These are phyloP conservation scores for Eupithecia dodoneata DNA, from an alignment of 2,888 invertebrate genomes.

Conservation along the genomic window DNA sequence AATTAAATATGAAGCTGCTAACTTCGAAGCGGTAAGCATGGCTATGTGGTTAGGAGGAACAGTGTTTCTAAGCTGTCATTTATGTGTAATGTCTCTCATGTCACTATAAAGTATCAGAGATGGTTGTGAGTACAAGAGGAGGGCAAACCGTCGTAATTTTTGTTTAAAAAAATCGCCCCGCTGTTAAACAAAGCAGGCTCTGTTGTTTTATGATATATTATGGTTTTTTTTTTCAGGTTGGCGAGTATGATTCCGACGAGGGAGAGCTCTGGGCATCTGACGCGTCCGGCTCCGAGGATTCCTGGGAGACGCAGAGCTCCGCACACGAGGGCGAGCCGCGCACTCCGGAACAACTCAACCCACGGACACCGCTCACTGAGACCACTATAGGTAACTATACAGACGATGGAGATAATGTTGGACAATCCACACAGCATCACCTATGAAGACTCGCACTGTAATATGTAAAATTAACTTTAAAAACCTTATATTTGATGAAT, in stretches of 20 bases:
- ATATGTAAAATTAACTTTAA: neutral
- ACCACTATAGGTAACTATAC: slow-evolving; percentile 12
- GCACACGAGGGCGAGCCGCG: slow-evolving; percentile 69
- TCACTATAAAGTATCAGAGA: too few relatives aligned
- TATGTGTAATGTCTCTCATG: too few relatives aligned
- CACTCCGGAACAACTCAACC: slow-evolving; percentile 44
- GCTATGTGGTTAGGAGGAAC: neutral
- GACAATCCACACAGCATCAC: too few relatives aligned
- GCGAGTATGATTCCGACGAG: slow-evolving; percentile 90
- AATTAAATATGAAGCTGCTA: neutral
- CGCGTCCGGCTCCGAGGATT: slow-evolving; percentile 87
- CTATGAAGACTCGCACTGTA: neutral
- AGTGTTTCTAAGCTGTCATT: neutral
- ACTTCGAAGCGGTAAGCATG: neutral
- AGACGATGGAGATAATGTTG: too few relatives aligned
- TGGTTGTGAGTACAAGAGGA: neutral
- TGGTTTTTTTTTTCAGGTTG: slow-evolving; percentile 71
- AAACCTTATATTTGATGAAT: too few relatives aligned
- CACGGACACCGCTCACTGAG: neutral
- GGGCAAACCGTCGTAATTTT: too few relatives aligned
- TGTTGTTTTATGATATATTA: neutral
- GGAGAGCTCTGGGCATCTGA: slow-evolving; percentile 89
- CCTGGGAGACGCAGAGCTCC: slow-evolving; percentile 93
- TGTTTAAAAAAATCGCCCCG: neutral
- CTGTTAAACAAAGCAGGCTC: neutral